Evolutionary conservation across 2,797 vertebrate species (phyloP).

Genomic region (Yasuhikotakia modesta): DNA sequence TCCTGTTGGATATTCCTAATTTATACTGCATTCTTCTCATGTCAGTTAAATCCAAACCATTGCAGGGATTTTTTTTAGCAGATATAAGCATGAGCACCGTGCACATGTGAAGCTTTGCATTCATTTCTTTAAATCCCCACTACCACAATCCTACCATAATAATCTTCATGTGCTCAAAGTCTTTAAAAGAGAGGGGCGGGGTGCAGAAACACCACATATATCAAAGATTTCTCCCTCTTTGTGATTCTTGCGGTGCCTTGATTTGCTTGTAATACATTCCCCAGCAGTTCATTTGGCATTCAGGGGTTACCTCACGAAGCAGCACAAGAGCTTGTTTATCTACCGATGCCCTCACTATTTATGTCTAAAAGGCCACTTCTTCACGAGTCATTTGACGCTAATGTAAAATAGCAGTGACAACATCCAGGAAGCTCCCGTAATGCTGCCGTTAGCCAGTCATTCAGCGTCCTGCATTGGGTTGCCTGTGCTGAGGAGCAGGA

Average conservation of each 20-base stretch:
- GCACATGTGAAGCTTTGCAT: slow-evolving; percentile 4
- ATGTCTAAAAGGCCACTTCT: slow-evolving; percentile 42
- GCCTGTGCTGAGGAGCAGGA: not conserved
- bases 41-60: not conserved
- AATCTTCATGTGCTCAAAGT: slow-evolving; percentile 28
- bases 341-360: slow-evolving; percentile 36
- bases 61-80: slow-evolving; percentile 15
- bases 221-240: slow-evolving; percentile 7
- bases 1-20: slow-evolving; percentile 1
- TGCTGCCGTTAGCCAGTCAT: slow-evolving; percentile 14
- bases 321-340: slow-evolving; percentile 26
- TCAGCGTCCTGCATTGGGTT: not conserved
- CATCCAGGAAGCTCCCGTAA: not conserved
- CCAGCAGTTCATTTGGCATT: slow-evolving; percentile 43
- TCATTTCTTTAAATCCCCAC: slow-evolving; percentile 22
- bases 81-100: slow-evolving; percentile 1
- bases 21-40: not conserved
- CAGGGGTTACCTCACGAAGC: slow-evolving; percentile 30
- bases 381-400: slow-evolving; percentile 32
- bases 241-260: slow-evolving; percentile 10
- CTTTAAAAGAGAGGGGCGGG: too few relatives aligned
- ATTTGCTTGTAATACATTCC: slow-evolving; percentile 41
- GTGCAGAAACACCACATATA: not conserved
- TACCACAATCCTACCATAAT: slow-evolving; percentile 24
- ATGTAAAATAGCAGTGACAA: slow-evolving; percentile 21